Percentiles rank a stretch among this genome's conserved stretches.
phyloP scores from a whole-genome alignment of 2,797 vertebrate genomes.

The Phrynocephalus guinanensis region DNA sequence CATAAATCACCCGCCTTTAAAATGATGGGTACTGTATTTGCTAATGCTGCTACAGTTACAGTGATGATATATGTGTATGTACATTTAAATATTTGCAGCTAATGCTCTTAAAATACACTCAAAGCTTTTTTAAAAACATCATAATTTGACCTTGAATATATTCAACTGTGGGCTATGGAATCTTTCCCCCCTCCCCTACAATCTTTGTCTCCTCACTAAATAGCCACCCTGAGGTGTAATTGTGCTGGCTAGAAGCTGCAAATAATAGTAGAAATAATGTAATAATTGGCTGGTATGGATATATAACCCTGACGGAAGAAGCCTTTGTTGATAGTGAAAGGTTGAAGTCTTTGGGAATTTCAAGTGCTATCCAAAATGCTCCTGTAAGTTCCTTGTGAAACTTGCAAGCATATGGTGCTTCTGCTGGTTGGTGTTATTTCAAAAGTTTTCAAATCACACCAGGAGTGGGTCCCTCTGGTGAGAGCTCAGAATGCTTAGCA shows the following conservation, averaged over 20 bases:
- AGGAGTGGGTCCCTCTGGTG: slow-evolving; percentile 81
- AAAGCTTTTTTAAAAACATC: too few relatives aligned
- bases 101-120: not conserved
- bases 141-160: slow-evolving; percentile 9
- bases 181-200: not conserved
- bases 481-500: slow-evolving; percentile 80
- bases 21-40: not conserved
- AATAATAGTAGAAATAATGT: slow-evolving; percentile 1
- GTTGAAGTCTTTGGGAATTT: slow-evolving; percentile 71
- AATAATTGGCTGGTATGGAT: slow-evolving; percentile 20
- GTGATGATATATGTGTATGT: not conserved
- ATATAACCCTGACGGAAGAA: slow-evolving; percentile 52
- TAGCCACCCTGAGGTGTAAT: too few relatives aligned
- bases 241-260: not conserved
- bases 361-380: slow-evolving; percentile 75
- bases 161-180: slow-evolving; percentile 1
- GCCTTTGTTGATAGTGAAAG: slow-evolving; percentile 58
- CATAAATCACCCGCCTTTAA: not conserved
- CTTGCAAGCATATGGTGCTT: slow-evolving; percentile 81
- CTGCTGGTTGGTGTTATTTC: slow-evolving; percentile 84
- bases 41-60: not conserved
- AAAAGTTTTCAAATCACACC: slow-evolving; percentile 84
- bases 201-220: not conserved
- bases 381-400: slow-evolving; percentile 79
- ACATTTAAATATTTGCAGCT: not conserved